A percentile compares a stretch with the other conserved stretches of the same genome.
phyloP scores from a whole-genome alignment of 1,140 invertebrate species.

The Dreissena polymorpha region DNA sequence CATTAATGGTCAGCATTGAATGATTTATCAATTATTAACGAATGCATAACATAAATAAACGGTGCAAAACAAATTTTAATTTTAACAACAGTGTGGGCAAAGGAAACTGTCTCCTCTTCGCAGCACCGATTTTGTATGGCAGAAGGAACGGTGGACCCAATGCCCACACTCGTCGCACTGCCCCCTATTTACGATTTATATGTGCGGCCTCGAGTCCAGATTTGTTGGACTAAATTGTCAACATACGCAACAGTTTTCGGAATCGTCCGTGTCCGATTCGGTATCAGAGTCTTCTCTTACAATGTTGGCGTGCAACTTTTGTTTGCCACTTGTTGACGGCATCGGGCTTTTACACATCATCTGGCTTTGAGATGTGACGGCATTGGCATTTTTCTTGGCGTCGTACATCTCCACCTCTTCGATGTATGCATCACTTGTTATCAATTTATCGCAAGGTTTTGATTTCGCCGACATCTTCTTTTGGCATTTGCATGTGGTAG shows the following conservation, averaged over 20 bases:
- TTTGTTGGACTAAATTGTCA: neutral
- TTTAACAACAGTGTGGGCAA: slow-evolving; percentile 32
- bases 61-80: too few relatives aligned
- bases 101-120: slow-evolving; percentile 13
- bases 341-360: neutral
- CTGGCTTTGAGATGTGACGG: neutral
- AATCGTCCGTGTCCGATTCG: neutral
- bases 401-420: neutral
- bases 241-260: slow-evolving; percentile 20
- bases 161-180: slow-evolving; percentile 22
- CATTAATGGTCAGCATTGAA: too few relatives aligned
- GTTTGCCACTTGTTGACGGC: slow-evolving; percentile 14
- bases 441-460: neutral
- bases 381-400: neutral
- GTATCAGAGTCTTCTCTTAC: neutral
- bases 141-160: too few relatives aligned
- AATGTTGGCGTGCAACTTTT: neutral
- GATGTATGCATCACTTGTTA: neutral
- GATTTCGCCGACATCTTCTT: neutral
- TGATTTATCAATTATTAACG: too few relatives aligned
- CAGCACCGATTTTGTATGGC: neutral
- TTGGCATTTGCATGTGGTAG: too few relatives aligned
- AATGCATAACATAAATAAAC: too few relatives aligned
- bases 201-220: neutral
- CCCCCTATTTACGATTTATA: slow-evolving; percentile 23